Evolutionary conservation across 2,113 vertebrate genomes (phyloP).

Genomic region (Peromyscus polionotus): DNA sequence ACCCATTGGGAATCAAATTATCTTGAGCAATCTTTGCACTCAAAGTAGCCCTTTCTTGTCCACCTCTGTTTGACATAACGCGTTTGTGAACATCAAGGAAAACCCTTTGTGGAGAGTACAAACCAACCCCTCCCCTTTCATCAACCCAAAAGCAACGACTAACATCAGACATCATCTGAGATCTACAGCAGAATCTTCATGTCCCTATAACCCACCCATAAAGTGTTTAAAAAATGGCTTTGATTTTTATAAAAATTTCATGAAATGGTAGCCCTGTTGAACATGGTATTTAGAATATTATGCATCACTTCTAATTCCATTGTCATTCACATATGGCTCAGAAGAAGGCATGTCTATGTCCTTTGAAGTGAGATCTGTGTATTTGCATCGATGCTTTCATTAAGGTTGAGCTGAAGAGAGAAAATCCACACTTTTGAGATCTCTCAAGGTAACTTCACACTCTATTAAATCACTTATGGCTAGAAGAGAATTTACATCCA

Average conservation of each 20-base stretch:
- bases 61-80: neutral
- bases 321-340: neutral
- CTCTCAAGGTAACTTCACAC: neutral
- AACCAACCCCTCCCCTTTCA: neutral
- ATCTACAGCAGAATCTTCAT: neutral
- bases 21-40: too few species aligned
- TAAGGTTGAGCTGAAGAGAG: neutral
- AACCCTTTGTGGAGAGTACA: neutral
- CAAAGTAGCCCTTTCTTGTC: neutral
- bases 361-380: neutral
- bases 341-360: neutral
- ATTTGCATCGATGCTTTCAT: neutral
- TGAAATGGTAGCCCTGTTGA: neutral
- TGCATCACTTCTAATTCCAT: neutral
- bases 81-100: neutral
- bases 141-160: too few species aligned
- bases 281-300: neutral
- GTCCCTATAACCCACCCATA: neutral
- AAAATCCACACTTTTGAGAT: neutral
- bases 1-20: neutral
- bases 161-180: too few species aligned
- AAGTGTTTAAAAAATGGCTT: neutral
- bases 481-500: neutral
- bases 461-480: neutral
- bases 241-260: neutral